phyloP scores from a whole-genome alignment of 1,140 invertebrate species.

The Penaeus indicus region DNA sequence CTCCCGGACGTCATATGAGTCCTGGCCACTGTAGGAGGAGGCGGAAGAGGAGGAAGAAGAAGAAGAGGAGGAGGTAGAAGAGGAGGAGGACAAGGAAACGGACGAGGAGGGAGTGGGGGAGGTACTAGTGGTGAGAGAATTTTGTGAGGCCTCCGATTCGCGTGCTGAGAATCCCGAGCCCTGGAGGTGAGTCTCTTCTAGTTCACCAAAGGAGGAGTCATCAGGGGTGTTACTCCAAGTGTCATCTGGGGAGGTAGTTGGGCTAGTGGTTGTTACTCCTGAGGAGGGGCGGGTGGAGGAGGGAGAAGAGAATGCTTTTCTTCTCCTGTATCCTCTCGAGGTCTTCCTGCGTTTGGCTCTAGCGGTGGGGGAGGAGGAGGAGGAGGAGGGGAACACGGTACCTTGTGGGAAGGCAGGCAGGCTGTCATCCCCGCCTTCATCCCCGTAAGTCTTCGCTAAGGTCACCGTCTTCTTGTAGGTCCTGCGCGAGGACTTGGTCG shows the following conservation, averaged over 20 bases:
- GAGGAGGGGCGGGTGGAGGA: constrained; percentile 15
- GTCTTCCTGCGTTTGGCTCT: constrained; percentile 46
- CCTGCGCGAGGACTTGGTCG: constrained; percentile 34
- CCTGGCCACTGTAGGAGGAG: neutral
- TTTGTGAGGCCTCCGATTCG: constrained; percentile 39
- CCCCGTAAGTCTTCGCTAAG: constrained; percentile 40
- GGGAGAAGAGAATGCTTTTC: constrained; percentile 26
- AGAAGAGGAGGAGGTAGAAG: neutral
- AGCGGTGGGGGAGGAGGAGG: neutral
- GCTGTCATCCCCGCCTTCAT: constrained; percentile 21
- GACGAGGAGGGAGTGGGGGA: neutral
- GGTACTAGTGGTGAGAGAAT: constrained; percentile 33
- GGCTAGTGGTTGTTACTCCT: constrained; percentile 4
- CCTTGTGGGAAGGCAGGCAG: constrained; percentile 56
- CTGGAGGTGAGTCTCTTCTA: constrained; percentile 51
- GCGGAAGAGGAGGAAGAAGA: neutral
- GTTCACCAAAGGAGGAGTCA: neutral
- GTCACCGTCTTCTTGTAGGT: constrained; percentile 58
- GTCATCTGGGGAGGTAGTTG: constrained; percentile 32
- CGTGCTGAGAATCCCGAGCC: constrained; percentile 21
- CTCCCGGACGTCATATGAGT: constrained; percentile 5
- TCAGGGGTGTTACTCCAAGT: constrained; percentile 8
- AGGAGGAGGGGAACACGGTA: constrained; percentile 38
- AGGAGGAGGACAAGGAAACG: neutral
- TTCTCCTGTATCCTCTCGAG: constrained; percentile 21